Conservation (phyloP, 2,113 vertebrate species). For the Hystrix cristata region DNA sequence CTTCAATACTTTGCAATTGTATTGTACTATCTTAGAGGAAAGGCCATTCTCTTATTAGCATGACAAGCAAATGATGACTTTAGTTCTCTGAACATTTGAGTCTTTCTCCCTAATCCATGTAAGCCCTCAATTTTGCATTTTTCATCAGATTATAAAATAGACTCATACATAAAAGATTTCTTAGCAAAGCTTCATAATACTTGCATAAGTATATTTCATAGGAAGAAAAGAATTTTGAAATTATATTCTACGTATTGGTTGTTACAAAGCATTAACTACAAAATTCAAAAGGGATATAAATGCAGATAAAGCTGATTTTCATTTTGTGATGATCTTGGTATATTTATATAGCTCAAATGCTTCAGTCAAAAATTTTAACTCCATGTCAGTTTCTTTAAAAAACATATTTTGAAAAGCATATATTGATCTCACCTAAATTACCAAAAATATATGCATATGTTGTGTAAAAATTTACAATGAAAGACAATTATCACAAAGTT, state of each 20-base stretch:
- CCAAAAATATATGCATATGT: constrained; percentile 44
- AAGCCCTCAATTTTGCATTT: constrained; percentile 78
- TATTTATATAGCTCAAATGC: constrained; percentile 35
- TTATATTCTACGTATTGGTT: constrained; percentile 74
- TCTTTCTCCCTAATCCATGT: constrained; percentile 55
- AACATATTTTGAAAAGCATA: constrained; percentile 55
- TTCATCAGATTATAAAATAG: constrained; percentile 60
- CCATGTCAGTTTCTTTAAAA: constrained; percentile 8
- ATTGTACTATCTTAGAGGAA: constrained; percentile 37
- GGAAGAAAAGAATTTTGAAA: constrained; percentile 74
- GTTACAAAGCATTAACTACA: constrained; percentile 73
- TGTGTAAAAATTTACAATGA: constrained; percentile 66
- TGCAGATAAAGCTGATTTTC: constrained; percentile 71
- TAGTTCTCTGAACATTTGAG: constrained; percentile 58
- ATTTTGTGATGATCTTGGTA: constrained; percentile 2
- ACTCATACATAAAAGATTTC: constrained; percentile 81
- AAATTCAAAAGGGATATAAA: constrained; percentile 77
- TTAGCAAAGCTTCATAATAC: constrained; percentile 68
- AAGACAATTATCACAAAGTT: constrained; percentile 78
- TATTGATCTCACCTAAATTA: constrained; percentile 51
- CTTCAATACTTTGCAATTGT: constrained; percentile 27
- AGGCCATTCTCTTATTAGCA: constrained; percentile 62
- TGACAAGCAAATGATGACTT: constrained; percentile 49
- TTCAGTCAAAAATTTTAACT: neutral
- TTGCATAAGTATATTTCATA: constrained; percentile 72